Evolutionary conservation across 2,888 invertebrate species (phyloP).

Genomic region (Invenusta paracnida): DNA sequence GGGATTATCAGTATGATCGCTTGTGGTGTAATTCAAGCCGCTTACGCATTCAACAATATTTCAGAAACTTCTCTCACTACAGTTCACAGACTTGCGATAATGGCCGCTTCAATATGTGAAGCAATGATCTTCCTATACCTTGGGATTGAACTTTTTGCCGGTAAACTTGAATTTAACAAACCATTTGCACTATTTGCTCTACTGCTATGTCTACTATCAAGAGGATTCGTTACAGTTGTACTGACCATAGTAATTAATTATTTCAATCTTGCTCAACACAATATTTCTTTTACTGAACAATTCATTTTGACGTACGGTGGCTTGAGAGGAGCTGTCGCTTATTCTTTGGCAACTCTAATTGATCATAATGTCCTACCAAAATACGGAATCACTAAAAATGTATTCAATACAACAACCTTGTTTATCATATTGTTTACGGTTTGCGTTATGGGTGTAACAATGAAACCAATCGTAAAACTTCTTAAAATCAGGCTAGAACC

Average conservation of each 20-base stretch:
- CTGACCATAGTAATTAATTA: constrained; percentile 30
- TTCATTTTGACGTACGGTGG: constrained; percentile 63
- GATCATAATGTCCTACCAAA: constrained; percentile 48
- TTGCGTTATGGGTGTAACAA: constrained; percentile 89
- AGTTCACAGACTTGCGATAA: constrained; percentile 64
- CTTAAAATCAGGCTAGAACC: constrained; percentile 70
- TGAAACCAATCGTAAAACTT: constrained; percentile 88
- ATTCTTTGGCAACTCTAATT: constrained; percentile 64
- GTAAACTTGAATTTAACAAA: constrained; percentile 61
- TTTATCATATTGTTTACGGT: constrained; percentile 96
- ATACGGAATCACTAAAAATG: constrained; percentile 14
- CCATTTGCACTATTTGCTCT: constrained; percentile 62
- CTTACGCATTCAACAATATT: constrained; percentile 65
- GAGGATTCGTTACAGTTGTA: constrained; percentile 54
- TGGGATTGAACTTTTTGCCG: constrained; percentile 63
- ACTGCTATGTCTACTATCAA: constrained; percentile 60
- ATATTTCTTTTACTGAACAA: constrained; percentile 44
- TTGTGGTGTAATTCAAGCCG: constrained; percentile 65
- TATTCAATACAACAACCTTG: constrained; percentile 85
- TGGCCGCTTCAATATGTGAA: constrained; percentile 63
- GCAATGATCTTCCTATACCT: constrained; percentile 65
- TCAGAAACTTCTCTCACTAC: constrained; percentile 63
- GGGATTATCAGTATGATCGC: constrained; percentile 65
- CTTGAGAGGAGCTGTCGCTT: constrained; percentile 65
- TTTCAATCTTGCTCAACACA: constrained; percentile 9